Evolutionary conservation across 2,113 vertebrate species (phyloP).

Genomic region (Rhagologus leucostigma): DNA sequence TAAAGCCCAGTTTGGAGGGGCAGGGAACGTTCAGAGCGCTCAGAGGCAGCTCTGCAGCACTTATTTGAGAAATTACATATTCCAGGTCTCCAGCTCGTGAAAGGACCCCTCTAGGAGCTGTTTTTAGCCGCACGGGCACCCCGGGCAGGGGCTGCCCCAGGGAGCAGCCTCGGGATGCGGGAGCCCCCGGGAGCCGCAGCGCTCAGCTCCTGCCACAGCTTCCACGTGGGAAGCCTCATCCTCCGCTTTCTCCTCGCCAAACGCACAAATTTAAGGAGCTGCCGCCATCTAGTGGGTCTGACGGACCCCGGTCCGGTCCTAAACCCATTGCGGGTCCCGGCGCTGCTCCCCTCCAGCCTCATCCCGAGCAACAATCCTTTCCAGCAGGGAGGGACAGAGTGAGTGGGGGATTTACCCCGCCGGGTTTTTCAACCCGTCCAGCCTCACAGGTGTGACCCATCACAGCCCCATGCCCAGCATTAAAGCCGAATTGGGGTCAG

Average conservation of each 20-base stretch:
- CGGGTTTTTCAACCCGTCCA: fast-evolving
- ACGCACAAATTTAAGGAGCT: neutral
- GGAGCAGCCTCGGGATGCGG: fast-evolving
- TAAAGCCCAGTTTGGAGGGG: neutral
- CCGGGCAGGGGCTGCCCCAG: too few species aligned
- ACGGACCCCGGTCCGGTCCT: fast-evolving
- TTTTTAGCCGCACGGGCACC: fast-evolving
- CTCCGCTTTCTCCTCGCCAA: fast-evolving
- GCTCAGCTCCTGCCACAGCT: fast-evolving
- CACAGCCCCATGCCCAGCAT: fast-evolving
- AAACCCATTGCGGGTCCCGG: fast-evolving
- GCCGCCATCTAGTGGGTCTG: slow-evolving; percentile 60
- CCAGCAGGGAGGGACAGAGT: fast-evolving
- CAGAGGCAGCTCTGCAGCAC: fast-evolving
- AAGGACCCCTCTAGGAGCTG: fast-evolving
- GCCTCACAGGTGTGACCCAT: fast-evolving
- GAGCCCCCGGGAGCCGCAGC: fast-evolving
- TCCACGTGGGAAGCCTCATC: fast-evolving
- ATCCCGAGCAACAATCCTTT: fast-evolving
- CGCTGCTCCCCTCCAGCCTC: fast-evolving
- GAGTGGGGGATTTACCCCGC: fast-evolving
- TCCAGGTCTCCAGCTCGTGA: fast-evolving
- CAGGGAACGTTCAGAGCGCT: fast-evolving
- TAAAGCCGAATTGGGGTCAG: fast-evolving
- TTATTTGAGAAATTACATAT: fast-evolving